A percentile compares a stretch with the other conserved stretches of the same genome.
Evolutionary conservation across 2,113 vertebrate genomes (phyloP).

Genomic region (Pseudorasbora parva): DNA sequence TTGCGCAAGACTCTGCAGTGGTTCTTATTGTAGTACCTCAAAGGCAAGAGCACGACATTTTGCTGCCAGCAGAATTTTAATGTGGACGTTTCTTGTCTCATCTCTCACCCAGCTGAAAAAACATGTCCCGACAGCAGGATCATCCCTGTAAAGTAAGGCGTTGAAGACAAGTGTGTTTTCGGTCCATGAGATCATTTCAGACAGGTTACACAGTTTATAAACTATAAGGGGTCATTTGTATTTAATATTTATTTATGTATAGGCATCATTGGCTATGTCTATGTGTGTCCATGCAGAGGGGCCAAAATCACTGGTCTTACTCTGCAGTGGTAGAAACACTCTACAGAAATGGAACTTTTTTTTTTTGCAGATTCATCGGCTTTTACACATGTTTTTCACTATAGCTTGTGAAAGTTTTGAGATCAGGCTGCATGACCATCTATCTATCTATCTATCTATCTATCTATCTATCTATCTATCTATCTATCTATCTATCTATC

Average conservation of each 20-base stretch:
- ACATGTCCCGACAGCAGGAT: not conserved
- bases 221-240: not conserved
- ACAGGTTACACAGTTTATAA: not conserved
- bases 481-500: too few species aligned
- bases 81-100: conserved; percentile 1
- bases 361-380: not conserved
- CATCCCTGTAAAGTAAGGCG: not conserved
- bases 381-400: not conserved
- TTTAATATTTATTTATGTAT: not conserved
- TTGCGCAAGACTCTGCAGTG: not conserved
- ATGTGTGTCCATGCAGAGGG: not conserved
- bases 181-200: not conserved
- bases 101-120: not conserved
- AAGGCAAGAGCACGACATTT: not conserved
- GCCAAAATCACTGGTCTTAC: not conserved
- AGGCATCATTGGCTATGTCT: not conserved
- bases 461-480: too few species aligned
- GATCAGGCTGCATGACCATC: not conserved
- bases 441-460: too few species aligned
- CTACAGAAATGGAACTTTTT: too few species aligned
- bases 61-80: conserved; percentile 11
- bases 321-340: not conserved
- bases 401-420: not conserved
- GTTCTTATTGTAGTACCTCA: not conserved
- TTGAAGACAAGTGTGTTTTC: not conserved